Percentiles rank a stretch among this genome's conserved stretches.
These are phyloP conservation scores for Urocyon cinereoargenteus DNA, from an alignment of 2,797 vertebrate species.

Conservation along the genomic window DNA sequence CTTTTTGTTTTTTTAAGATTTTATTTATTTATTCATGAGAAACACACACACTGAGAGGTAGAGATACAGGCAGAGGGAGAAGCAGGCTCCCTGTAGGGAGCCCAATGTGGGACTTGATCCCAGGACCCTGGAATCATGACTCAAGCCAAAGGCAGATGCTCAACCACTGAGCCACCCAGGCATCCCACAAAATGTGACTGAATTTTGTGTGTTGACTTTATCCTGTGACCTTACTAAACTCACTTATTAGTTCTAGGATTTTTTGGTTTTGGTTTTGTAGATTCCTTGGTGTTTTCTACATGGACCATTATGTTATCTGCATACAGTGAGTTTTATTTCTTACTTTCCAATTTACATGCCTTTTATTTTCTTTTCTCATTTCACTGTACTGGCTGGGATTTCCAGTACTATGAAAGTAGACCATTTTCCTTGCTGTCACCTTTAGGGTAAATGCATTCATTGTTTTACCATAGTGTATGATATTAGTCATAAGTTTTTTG, in stretches of 20 bases:
- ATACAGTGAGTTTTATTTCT: conserved; percentile 35
- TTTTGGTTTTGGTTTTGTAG: neutral
- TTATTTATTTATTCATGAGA: too few species aligned
- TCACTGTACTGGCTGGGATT: conserved; percentile 2
- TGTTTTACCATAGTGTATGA: neutral
- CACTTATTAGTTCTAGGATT: conserved; percentile 8
- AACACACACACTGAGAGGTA: too few species aligned
- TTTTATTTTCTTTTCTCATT: conserved; percentile 43
- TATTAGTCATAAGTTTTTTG: conserved; percentile 3
- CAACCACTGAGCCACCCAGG: too few species aligned
- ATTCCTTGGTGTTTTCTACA: neutral
- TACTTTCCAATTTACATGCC: neutral
- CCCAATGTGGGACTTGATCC: too few species aligned
- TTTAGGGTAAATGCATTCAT: neutral
- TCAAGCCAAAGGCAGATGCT: too few species aligned
- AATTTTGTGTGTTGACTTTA: neutral
- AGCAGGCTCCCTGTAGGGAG: too few species aligned
- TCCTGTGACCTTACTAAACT: conserved; percentile 12
- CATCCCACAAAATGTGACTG: neutral
- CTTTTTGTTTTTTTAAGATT: too few species aligned
- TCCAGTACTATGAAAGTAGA: neutral
- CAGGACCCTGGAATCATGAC: too few species aligned
- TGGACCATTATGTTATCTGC: neutral
- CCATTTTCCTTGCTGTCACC: neutral
- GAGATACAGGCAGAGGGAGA: too few species aligned